These are phyloP conservation scores for Sinocyclocheilus rhinocerous DNA, from an alignment of 2,113 vertebrate genomes.

Conservation along the genomic window DNA sequence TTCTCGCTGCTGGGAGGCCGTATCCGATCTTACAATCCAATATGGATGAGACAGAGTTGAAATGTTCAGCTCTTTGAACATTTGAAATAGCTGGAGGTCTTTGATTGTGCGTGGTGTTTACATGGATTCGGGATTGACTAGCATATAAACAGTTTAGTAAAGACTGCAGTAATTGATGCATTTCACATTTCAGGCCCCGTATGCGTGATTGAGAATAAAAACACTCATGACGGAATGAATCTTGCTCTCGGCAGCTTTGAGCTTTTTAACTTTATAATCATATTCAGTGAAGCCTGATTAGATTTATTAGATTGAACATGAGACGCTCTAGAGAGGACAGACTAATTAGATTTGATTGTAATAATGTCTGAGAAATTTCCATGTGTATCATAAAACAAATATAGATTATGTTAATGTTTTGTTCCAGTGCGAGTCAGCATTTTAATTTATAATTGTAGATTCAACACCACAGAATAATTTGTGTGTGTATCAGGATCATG, in stretches of 20 bases:
- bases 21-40: background rate
- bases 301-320: slow-evolving; percentile 33
- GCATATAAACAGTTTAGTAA: slow-evolving; percentile 3
- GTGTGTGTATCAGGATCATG: background rate
- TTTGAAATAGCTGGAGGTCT: slow-evolving; percentile 23
- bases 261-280: slow-evolving; percentile 34
- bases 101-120: background rate
- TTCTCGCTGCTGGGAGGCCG: background rate
- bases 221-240: background rate
- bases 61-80: slow-evolving; percentile 13
- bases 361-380: slow-evolving; percentile 11
- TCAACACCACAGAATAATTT: background rate
- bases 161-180: background rate
- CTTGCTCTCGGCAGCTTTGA: slow-evolving; percentile 11
- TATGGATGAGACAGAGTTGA: background rate
- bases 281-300: slow-evolving; percentile 24
- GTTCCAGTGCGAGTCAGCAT: background rate
- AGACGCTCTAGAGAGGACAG: background rate
- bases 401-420: slow-evolving; percentile 34
- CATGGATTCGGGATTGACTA: background rate
- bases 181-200: slow-evolving; percentile 1
- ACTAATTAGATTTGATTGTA: slow-evolving; percentile 38
- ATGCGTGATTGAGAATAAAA: background rate
- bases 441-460: slow-evolving; percentile 8
- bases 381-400: slow-evolving; percentile 40